Conservation (phyloP, 2,113 vertebrate genomes). For the Heptranchias perlo region DNA sequence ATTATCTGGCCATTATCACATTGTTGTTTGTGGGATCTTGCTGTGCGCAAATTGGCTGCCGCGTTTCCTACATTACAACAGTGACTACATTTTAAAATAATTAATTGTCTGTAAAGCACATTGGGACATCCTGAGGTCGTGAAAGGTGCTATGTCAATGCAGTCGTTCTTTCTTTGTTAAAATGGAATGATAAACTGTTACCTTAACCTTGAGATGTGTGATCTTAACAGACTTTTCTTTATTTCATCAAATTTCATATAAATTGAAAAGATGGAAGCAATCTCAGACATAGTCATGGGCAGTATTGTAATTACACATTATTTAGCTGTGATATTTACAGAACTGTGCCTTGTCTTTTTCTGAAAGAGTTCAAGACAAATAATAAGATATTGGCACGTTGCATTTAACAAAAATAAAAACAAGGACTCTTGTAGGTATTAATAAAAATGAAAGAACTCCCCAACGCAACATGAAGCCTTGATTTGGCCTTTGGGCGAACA, state of each 20-base stretch:
- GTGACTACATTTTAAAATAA: neutral
- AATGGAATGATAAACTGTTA: neutral
- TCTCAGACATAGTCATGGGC: neutral
- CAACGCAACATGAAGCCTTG: neutral
- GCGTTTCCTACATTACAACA: too few species aligned
- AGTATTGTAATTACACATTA: neutral
- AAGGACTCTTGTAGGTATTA: neutral
- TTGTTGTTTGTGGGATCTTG: neutral
- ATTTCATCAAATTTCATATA: neutral
- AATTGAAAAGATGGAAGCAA: neutral
- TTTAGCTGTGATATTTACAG: slow-evolving; percentile 4
- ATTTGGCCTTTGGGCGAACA: neutral
- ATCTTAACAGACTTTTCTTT: neutral
- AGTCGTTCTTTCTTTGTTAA: neutral
- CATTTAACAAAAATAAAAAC: slow-evolving; percentile 16
- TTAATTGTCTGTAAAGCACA: too few species aligned
- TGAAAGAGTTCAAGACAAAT: neutral
- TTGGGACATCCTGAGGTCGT: too few species aligned
- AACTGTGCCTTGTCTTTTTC: neutral
- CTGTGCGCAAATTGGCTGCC: too few species aligned
- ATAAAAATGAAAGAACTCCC: neutral
- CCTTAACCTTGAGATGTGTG: neutral
- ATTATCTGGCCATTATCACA: neutral
- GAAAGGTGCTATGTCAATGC: too few species aligned
- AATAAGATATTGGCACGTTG: neutral